A percentile compares a stretch with the other conserved stretches of the same genome.
These are phyloP conservation scores for Enteromius fasciolatus DNA, from an alignment of 2,797 vertebrate species.

Conservation along the genomic window DNA sequence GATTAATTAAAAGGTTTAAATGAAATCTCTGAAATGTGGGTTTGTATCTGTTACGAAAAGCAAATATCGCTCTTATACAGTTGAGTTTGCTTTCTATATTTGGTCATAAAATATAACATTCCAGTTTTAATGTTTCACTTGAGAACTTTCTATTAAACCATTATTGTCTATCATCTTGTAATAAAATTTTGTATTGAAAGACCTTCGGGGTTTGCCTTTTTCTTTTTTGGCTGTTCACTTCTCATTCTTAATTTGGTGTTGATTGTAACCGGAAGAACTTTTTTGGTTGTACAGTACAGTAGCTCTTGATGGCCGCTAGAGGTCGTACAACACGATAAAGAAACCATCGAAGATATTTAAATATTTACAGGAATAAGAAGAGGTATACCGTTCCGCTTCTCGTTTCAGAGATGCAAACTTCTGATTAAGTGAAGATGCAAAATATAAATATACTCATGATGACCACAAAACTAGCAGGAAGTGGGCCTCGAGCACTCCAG, in stretches of 20 bases:
- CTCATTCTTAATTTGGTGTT: not conserved
- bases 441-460: not conserved
- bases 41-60: constrained; percentile 9
- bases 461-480: not conserved
- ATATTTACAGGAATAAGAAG: not conserved
- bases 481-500: not conserved
- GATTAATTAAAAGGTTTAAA: not conserved
- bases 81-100: not conserved
- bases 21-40: not conserved
- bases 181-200: constrained; percentile 76
- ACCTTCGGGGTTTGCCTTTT: not conserved
- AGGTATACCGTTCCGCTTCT: not conserved
- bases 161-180: constrained; percentile 74
- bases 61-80: not conserved
- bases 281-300: not conserved
- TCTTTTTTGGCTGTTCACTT: not conserved
- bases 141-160: constrained; percentile 69
- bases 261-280: not conserved
- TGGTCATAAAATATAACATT: constrained; percentile 70
- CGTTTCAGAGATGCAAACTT: not conserved
- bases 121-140: constrained; percentile 74
- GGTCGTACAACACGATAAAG: not conserved
- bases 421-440: not conserved
- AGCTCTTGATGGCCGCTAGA: not conserved
- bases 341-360: no score